A percentile compares a stretch with the other conserved stretches of the same genome.
phyloP scores from a whole-genome alignment of 2,113 vertebrate species.

The Sclerurus mexicanus region DNA sequence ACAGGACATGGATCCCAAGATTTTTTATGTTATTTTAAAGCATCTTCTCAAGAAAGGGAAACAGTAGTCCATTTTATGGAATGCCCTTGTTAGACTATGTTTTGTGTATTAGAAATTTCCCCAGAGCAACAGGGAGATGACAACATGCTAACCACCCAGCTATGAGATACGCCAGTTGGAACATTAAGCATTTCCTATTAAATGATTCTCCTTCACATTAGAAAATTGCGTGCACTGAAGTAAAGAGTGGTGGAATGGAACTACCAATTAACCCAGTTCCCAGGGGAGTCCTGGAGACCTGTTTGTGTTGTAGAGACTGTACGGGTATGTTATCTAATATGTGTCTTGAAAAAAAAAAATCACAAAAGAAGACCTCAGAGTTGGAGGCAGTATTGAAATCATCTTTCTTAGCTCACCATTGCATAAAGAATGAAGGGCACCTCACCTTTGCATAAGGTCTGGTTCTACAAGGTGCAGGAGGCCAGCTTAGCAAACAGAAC shows the following conservation, averaged over 20 bases:
- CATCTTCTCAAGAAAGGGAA: background rate
- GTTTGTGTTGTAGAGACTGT: background rate
- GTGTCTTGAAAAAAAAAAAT: accelerated
- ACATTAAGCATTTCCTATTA: background rate
- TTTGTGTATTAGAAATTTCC: background rate
- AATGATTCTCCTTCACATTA: background rate
- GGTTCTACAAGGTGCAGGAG: background rate
- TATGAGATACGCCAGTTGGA: background rate
- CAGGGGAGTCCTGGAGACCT: background rate
- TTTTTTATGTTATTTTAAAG: background rate
- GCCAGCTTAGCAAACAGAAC: background rate
- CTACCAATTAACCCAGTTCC: background rate
- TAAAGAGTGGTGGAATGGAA: background rate
- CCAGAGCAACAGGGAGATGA: background rate
- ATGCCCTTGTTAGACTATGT: background rate
- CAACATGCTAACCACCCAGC: background rate
- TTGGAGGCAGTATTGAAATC: background rate
- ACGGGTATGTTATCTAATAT: background rate
- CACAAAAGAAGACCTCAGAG: accelerated
- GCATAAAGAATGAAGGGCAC: background rate
- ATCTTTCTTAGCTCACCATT: background rate
- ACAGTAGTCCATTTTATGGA: background rate
- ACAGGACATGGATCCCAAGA: background rate
- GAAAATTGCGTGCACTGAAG: background rate
- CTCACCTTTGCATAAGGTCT: background rate